These are phyloP conservation scores for Esox lucius DNA, from an alignment of 2,797 vertebrate species.

Conservation along the genomic window DNA sequence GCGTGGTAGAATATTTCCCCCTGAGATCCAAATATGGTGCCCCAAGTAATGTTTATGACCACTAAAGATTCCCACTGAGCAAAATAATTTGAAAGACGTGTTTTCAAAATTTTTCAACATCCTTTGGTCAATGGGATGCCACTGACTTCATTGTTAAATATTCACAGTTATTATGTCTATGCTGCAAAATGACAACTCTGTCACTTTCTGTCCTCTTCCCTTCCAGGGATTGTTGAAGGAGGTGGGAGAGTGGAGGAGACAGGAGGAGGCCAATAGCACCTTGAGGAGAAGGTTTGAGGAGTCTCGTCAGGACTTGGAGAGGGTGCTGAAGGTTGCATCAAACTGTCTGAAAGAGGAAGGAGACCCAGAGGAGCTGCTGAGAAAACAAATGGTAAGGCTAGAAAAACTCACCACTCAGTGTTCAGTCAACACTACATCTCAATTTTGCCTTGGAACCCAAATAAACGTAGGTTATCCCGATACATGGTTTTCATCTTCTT, in stretches of 20 bases:
- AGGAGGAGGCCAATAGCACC: conserved; percentile 89
- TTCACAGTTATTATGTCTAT: conserved; percentile 6
- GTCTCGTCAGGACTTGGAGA: conserved; percentile 91
- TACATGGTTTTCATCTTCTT: too few species aligned
- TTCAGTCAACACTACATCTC: background rate
- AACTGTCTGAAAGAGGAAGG: conserved; percentile 87
- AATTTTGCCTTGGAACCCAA: too few species aligned
- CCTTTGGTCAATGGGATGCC: conserved; percentile 26
- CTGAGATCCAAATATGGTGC: too few species aligned
- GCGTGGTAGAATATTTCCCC: background rate
- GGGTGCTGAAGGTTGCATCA: conserved; percentile 85
- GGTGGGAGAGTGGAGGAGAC: conserved; percentile 90
- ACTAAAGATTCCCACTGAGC: background rate
- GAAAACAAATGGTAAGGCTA: conserved; percentile 84
- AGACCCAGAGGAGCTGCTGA: conserved; percentile 88
- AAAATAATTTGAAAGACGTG: too few species aligned
- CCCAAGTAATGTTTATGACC: background rate
- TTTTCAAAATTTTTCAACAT: too few species aligned
- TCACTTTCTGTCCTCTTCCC: conserved; percentile 18
- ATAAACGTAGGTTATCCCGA: too few species aligned
- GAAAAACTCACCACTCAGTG: conserved; percentile 12
- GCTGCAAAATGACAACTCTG: conserved; percentile 33
- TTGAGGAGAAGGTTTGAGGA: conserved; percentile 97
- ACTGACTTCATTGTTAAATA: conserved; percentile 43
- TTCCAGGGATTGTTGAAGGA: conserved; percentile 89